A percentile compares a stretch with the other conserved stretches of the same genome.
These are phyloP conservation scores for Macropodus opercularis DNA, from an alignment of 2,797 vertebrate genomes.

Conservation along the genomic window DNA sequence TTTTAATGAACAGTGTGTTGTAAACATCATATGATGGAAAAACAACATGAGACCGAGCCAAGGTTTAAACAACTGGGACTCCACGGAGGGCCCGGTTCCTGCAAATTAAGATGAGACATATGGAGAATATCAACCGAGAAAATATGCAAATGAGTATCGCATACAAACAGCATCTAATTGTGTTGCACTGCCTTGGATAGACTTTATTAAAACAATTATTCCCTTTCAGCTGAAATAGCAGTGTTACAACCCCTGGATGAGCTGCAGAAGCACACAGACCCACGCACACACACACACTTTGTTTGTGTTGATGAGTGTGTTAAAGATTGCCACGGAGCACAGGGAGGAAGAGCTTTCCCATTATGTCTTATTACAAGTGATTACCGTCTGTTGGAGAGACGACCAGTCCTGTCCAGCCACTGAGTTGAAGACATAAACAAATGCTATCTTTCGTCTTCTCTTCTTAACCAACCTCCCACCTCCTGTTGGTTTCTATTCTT, in stretches of 20 bases:
- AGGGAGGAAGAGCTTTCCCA: conserved; percentile 44
- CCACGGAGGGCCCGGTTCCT: neutral
- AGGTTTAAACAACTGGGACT: conserved; percentile 6
- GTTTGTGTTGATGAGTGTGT: conserved; percentile 24
- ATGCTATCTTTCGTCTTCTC: conserved; percentile 45
- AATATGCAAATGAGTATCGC: conserved; percentile 29
- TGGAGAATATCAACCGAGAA: conserved; percentile 5
- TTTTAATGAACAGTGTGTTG: neutral
- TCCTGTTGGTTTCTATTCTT: neutral
- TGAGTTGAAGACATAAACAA: conserved; percentile 54
- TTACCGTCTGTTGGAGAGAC: conserved; percentile 46
- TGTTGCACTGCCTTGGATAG: conserved; percentile 20
- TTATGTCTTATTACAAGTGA: conserved; percentile 65
- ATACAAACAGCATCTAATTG: conserved; percentile 25
- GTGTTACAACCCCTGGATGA: neutral
- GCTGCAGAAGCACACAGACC: neutral
- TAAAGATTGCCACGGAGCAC: conserved; percentile 13
- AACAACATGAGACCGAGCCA: neutral
- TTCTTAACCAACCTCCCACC: conserved; percentile 23
- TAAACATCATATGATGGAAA: neutral
- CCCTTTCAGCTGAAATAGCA: conserved; percentile 16
- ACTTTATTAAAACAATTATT: conserved; percentile 34
- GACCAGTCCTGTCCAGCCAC: conserved; percentile 38
- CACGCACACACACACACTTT: neutral
- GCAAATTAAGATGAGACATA: conserved; percentile 21